Evolutionary conservation across 2,797 vertebrate genomes (phyloP).

Genomic region (Pygocentrus nattereri): DNA sequence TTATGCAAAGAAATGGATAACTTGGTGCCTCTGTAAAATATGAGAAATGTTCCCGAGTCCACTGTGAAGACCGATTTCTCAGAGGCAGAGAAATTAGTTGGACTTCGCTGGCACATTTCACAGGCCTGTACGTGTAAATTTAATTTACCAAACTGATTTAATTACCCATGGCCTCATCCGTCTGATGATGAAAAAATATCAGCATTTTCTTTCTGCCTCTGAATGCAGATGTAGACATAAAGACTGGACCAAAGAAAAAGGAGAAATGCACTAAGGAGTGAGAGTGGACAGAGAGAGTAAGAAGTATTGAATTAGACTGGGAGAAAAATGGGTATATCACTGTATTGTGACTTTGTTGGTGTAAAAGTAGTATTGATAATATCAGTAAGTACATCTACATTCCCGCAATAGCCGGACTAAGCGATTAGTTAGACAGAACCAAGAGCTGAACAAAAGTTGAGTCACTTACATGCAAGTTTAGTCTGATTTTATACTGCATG

Average conservation of each 20-base stretch:
- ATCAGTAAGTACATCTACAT: too few relatives aligned
- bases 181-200: neutral
- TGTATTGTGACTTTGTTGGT: neutral
- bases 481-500: too few relatives aligned
- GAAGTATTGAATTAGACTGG: neutral
- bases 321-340: neutral
- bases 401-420: too few relatives aligned
- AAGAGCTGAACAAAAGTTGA: too few relatives aligned
- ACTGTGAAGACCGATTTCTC: neutral
- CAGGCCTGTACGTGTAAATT: constrained; percentile 12
- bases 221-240: neutral
- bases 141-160: constrained; percentile 25
- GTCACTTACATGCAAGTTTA: too few relatives aligned
- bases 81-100: neutral
- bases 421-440: too few relatives aligned
- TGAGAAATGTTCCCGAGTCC: neutral
- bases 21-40: neutral
- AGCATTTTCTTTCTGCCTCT: neutral
- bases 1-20: neutral
- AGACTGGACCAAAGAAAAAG: neutral
- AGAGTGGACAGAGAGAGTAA: neutral
- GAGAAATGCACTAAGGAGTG: too few relatives aligned
- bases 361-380: too few relatives aligned
- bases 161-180: neutral
- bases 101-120: constrained; percentile 16